These are phyloP conservation scores for Falcunculus frontatus DNA, from an alignment of 2,113 vertebrate genomes.

Conservation along the genomic window DNA sequence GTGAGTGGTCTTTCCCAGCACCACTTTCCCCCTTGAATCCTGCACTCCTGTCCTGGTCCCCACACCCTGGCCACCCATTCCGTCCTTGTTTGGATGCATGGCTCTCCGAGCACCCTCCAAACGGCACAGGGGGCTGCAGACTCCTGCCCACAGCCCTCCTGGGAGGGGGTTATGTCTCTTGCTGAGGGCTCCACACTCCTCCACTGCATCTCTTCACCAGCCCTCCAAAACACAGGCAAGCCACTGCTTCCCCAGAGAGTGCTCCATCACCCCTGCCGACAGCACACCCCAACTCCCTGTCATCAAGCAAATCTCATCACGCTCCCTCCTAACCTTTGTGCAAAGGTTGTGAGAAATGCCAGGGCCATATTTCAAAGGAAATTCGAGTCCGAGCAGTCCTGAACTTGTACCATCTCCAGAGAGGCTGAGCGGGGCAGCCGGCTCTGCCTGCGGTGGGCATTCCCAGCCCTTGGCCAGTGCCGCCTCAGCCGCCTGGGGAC, in stretches of 20 bases:
- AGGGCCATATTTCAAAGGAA: conserved; percentile 27
- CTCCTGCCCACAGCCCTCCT: fast-evolving
- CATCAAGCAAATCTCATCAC: not conserved
- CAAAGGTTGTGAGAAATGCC: conserved; percentile 51
- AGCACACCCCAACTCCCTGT: not conserved
- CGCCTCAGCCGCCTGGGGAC: not conserved
- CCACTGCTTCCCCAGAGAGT: not conserved
- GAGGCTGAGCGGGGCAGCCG: not conserved
- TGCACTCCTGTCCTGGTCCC: not conserved
- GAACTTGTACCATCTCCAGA: not conserved
- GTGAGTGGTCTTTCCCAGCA: not conserved
- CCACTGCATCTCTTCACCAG: not conserved
- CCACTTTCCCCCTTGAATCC: not conserved
- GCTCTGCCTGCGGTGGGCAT: not conserved
- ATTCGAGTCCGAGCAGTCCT: fast-evolving
- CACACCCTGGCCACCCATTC: not conserved
- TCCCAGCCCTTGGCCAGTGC: not conserved
- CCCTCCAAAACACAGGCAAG: not conserved
- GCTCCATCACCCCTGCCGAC: not conserved
- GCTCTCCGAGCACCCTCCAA: not conserved
- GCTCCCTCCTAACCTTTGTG: conserved; percentile 32
- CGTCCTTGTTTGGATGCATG: not conserved
- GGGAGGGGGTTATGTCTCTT: fast-evolving
- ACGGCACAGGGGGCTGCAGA: not conserved
- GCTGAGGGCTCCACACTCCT: not conserved